Percentiles rank a stretch among this genome's conserved stretches.
Evolutionary conservation across 2,888 invertebrate genomes (phyloP).

Genomic region (Frankliniella fusca): DNA sequence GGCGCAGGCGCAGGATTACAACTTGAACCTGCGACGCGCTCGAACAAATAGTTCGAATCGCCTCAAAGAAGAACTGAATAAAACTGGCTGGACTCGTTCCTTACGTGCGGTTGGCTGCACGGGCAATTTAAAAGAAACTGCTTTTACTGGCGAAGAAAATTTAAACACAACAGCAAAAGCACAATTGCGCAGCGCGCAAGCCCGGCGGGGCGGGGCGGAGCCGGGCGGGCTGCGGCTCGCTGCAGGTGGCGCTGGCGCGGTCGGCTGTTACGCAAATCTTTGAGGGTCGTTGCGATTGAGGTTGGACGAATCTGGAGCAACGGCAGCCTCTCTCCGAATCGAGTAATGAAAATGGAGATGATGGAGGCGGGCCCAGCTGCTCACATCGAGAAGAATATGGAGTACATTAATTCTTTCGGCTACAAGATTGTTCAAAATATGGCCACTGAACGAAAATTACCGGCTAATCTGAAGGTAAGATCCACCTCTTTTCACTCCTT

Average conservation of each 20-base stretch:
- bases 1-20: too few species aligned
- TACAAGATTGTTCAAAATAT: slow-evolving; percentile 37
- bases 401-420: slow-evolving; percentile 5
- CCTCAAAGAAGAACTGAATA: too few species aligned
- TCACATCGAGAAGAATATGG: background rate
- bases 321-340: too few species aligned
- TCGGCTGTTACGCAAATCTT: background rate
- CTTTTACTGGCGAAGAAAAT: too few species aligned
- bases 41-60: too few species aligned
- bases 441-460: slow-evolving; percentile 36
- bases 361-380: background rate
- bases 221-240: background rate
- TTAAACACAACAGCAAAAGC: too few species aligned
- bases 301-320: background rate
- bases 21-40: background rate
- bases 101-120: too few species aligned
- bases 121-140: too few species aligned
- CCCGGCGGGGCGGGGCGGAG: background rate
- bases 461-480: slow-evolving; percentile 38
- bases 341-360: background rate
- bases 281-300: background rate
- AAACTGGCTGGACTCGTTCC: too few species aligned
- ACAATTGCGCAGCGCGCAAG: background rate
- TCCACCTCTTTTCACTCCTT: background rate
- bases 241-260: background rate